Evolutionary conservation across 53 echinoderm and acorn worm species (phyloP).

Genomic region (Actinopyga echinites): DNA sequence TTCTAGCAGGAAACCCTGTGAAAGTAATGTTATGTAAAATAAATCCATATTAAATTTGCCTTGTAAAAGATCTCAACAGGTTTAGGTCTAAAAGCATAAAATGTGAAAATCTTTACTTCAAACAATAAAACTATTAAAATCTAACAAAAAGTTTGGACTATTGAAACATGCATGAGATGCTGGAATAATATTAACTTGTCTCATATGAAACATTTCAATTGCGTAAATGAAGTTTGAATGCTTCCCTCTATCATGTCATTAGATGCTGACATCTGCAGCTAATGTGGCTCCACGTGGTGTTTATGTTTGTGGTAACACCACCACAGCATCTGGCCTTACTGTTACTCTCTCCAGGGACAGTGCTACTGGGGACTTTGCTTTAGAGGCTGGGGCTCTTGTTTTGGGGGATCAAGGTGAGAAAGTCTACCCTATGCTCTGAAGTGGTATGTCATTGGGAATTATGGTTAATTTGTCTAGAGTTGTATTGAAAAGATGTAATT

Average conservation of each 20-base stretch:
- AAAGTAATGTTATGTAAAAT: too few relatives aligned
- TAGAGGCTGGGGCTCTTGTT: conserved; percentile 96
- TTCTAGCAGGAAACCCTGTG: too few relatives aligned
- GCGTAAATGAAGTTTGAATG: too few relatives aligned
- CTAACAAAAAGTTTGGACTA: neutral
- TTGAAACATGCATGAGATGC: too few relatives aligned
- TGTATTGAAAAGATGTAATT: too few relatives aligned
- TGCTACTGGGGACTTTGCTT: conserved; percentile 83
- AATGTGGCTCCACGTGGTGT: conserved; percentile 94
- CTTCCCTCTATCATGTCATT: neutral
- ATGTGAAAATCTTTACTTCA: too few relatives aligned
- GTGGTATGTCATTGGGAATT: neutral
- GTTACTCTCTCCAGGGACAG: conserved; percentile 94
- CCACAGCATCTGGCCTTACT: conserved; percentile 89
- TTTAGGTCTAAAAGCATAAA: too few relatives aligned
- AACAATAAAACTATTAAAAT: too few relatives aligned
- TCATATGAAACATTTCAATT: too few relatives aligned
- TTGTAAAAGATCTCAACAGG: too few relatives aligned
- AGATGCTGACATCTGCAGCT: conserved; percentile 95
- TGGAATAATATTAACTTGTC: too few relatives aligned
- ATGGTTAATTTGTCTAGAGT: neutral
- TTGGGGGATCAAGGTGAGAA: conserved; percentile 90
- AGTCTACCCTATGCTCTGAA: neutral
- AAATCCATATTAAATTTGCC: too few relatives aligned
- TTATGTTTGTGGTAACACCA: conserved; percentile 98